Percentiles rank a stretch among this genome's conserved stretches.
Evolutionary conservation across 2,797 vertebrate species (phyloP).

Genomic region (Gallinago nigripennis): DNA sequence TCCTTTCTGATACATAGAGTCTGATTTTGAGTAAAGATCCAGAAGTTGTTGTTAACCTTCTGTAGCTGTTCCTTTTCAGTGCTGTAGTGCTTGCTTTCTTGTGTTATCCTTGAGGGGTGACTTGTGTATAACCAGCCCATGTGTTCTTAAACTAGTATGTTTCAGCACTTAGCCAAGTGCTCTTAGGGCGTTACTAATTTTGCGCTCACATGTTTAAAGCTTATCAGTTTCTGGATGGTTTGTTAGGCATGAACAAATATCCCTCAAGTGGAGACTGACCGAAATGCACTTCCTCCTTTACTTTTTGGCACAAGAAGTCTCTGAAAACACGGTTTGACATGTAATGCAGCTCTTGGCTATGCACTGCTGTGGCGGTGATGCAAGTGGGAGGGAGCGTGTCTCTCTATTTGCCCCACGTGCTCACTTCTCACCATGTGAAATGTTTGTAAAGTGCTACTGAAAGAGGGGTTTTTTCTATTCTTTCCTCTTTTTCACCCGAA

Average conservation of each 20-base stretch:
- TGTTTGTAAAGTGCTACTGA: neutral
- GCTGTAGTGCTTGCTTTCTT: neutral
- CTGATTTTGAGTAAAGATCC: neutral
- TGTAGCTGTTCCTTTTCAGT: neutral
- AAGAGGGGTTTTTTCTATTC: neutral
- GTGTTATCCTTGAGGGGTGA: neutral
- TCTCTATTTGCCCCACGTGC: neutral
- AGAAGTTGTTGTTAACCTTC: neutral
- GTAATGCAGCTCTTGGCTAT: neutral
- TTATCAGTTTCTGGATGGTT: neutral
- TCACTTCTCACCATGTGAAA: neutral
- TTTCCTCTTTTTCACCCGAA: neutral
- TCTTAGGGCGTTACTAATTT: neutral
- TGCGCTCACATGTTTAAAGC: neutral
- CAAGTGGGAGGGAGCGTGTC: neutral
- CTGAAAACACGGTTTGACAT: neutral
- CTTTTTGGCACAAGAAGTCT: neutral
- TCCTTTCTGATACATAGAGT: neutral
- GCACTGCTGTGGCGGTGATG: neutral
- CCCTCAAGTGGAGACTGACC: neutral
- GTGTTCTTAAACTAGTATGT: neutral
- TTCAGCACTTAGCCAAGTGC: neutral
- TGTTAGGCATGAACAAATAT: neutral
- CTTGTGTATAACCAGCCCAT: neutral
- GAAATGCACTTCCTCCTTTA: neutral